Evolutionary conservation across 2,797 vertebrate species (phyloP), one percentile per base, ranked within the genome.

Genomic region (Hyperoplus immaculatus): DNA sequence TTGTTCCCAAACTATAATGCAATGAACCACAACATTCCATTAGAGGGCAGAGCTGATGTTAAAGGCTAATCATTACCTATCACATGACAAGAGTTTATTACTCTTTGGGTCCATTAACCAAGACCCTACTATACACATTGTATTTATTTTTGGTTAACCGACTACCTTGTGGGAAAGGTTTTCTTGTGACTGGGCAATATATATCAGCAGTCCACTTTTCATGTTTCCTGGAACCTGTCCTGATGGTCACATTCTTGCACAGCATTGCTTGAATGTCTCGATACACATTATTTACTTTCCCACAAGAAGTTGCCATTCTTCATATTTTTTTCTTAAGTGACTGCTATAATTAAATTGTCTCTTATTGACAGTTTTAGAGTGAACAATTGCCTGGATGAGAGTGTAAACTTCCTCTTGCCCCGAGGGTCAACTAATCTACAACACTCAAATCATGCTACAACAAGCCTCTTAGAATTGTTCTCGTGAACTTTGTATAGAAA

Each of bases 61-160:
- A 45, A 15, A 41, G 47, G 66, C 29, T 79, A 81, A 85, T 87
- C 69, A 87, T 86, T 82, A 87, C 41, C 76, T 59, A 41, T 51
- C n/a, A 29, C 38, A 60, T 50, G 16, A 46, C 51, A 36, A 29
- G 13, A 53, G 49, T 78, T 82, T 77, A 80, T 85, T 61, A 73
- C 46, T 59, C 38, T 1, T 29, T 3, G 45, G 9, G 47, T 88
- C 84, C 70, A 75, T 72, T 72, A 76, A 77, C 62, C 13, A 43
- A 50, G 38, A 45, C 42, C 15, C 11, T 13, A 2, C 64, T 15
- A 18, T 47, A 69, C 56, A 75, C 57, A 41, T 51, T 21, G 55
- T 45, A 61, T 74, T 74, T 42, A 71, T 60, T 51, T 58, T 41
- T 51, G 49, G 72, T 75, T 54, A 60, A 66, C 29, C 50, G 43